Base-by-base conservation (phyloP, 2,113 vertebrate genomes). In the Saguinus midas region DNA sequence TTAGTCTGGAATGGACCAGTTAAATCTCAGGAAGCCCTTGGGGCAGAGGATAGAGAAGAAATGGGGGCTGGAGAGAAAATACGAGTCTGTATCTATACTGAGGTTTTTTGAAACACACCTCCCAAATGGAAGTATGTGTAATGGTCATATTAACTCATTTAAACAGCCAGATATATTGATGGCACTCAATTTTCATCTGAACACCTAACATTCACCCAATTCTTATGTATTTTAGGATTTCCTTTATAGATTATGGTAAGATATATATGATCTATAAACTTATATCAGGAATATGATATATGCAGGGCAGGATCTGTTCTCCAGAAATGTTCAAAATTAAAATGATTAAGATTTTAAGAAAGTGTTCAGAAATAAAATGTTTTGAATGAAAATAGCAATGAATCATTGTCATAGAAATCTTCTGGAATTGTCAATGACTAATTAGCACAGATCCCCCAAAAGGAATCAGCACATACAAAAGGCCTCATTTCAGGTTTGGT, bases 391-490 rank as follows among this genome's bases (percentile, higher is more conserved):
- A 94, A 91, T 61, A 84, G 57, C 37, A 79, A 23, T 27, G 32
- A 40, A 50, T 95, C 76, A 13, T 70, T 52, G 35, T 45, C 64
- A 48, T 25, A 95, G 66, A 92, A 87, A 79, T 86, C 73, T 80
- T 97, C 73, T 21, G 29, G 64, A 64, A 20, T 72, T 45, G 43
- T 90, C 66, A 88, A 21, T 64, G 52, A 57, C n/a, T 66, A n/a
- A 92, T 37, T 3, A 64, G 14, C 25, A 94, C 58, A 73, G 73
- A 73, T 61, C 14, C 23, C 68, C 6, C 5, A 73, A 50, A 29
- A 89, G 78, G 27, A 92, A 75, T 95, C 48, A 94, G 45, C 58
- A 84, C 61, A 94, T 45, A 11, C 68, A 73, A 89, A 94, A 73
- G 89, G 29, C 40, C 91, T 73, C 35, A 52, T 86, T 83, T 90